Evolutionary conservation across 2,888 invertebrate genomes (phyloP), one percentile per base, ranked within the genome.

Genomic region (Eudasyphora cyanicolor): DNA sequence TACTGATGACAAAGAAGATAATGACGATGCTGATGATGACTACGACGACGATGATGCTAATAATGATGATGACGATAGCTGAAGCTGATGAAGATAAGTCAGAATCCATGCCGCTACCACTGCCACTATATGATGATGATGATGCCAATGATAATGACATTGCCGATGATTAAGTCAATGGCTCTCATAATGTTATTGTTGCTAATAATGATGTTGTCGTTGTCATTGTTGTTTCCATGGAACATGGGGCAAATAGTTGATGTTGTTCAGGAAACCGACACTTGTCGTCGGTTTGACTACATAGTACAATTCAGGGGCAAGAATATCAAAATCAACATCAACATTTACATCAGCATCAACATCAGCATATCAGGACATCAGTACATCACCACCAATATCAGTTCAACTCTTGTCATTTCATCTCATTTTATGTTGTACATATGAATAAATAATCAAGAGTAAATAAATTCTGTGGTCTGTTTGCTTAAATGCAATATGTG

Each of bases 391-490:
- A 7, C 57, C 4, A 1, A 57, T 57, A 21, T 32, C 60, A n/a
- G 14, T n/a, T 64, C 19, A 21, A 38, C 17, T 29, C 27, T 35
- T 29, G 64, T 54, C 60, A 60, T 29, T 29, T 10, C 45, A 45
- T 24, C 19, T 64, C 19, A 38, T 35, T 32, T 29, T 19, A 21
- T 67, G 24, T 42, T n/a, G 32, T 67, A 75, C 60, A 79, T 62
- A 79, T 70, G 49, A 76, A 70, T 70, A 80, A 38, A 62, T 70
- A 70, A 80, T 80, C 27, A 60, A 70, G 62, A 38, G 51, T 76
- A 70, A 75, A 80, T 70, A 70, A 12, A 70, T 38, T 76, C 38
- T 80, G 80, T 42, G 75, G 76, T 51, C 76, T 38, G 35, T 38
- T 76, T 62, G 51, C 35, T 71, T 75, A 67, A 38, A 67, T 67